Conservation (phyloP, 2,113 vertebrate species). For the Ptilonorhynchus violaceus region DNA sequence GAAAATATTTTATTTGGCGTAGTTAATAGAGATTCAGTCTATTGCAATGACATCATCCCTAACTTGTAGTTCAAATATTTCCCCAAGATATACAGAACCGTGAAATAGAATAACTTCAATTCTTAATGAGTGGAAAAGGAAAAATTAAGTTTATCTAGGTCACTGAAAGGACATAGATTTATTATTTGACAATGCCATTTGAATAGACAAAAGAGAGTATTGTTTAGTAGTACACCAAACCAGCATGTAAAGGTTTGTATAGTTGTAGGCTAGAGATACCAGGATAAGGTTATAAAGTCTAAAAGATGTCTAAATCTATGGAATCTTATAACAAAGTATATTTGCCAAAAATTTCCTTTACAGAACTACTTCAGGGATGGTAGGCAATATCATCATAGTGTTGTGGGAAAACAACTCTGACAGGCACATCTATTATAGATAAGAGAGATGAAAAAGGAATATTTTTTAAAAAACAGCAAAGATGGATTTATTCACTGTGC, state of each 20-base stretch:
- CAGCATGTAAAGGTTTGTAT: neutral
- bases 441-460: neutral
- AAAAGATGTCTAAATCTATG: neutral
- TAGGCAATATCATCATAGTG: neutral
- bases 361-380: neutral
- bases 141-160: neutral
- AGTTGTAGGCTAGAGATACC: neutral
- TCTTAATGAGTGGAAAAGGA: neutral
- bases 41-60: neutral
- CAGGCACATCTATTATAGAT: neutral
- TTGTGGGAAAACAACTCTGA: neutral
- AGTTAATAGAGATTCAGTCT: neutral
- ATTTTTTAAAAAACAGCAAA: neutral
- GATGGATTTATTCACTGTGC: neutral
- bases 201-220: neutral
- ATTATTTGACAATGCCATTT: neutral
- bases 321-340: neutral
- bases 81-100: neutral
- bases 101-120: neutral
- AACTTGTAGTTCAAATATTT: neutral
- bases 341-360: neutral
- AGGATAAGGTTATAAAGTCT: neutral
- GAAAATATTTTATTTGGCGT: neutral
- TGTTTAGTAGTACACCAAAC: neutral
- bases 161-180: neutral